These are phyloP conservation scores for Folsomia manolachei DNA, from an alignment of 2,888 invertebrate species.

Conservation along the genomic window DNA sequence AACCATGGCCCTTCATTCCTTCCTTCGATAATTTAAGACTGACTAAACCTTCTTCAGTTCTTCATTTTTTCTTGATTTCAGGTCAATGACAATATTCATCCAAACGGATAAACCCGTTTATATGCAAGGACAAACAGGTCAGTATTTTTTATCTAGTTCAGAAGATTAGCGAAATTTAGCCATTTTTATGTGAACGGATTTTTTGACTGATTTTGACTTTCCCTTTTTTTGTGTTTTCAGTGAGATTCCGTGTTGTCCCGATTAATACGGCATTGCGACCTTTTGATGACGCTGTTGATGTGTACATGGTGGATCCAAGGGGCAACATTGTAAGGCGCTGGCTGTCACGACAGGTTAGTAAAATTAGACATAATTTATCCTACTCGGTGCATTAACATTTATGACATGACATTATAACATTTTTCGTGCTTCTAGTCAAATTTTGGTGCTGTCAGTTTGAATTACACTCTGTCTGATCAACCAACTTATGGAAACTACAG, in stretches of 20 bases:
- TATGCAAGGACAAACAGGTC: slow-evolving; percentile 82
- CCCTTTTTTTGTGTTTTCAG: slow-evolving; percentile 56
- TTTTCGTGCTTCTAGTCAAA: slow-evolving; percentile 63
- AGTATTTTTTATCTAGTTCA: too few species aligned
- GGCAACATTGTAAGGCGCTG: slow-evolving; percentile 84
- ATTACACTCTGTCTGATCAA: slow-evolving; percentile 85
- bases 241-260: slow-evolving; percentile 85
- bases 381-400: background rate
- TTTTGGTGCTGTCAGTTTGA: slow-evolving; percentile 87
- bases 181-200: too few species aligned
- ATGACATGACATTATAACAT: slow-evolving; percentile 17
- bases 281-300: slow-evolving; percentile 85
- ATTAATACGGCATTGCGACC: slow-evolving; percentile 88
- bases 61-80: too few species aligned
- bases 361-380: too few species aligned
- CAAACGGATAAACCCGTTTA: slow-evolving; percentile 94
- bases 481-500: slow-evolving; percentile 91
- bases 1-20: too few species aligned
- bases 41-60: too few species aligned
- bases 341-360: slow-evolving; percentile 72
- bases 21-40: too few species aligned
- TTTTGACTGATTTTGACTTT: background rate
- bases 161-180: too few species aligned
- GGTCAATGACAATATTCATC: slow-evolving; percentile 92
- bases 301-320: slow-evolving; percentile 86